Conservation (phyloP, 2,888 invertebrate genomes). For the Pasiphila rectangulata region DNA sequence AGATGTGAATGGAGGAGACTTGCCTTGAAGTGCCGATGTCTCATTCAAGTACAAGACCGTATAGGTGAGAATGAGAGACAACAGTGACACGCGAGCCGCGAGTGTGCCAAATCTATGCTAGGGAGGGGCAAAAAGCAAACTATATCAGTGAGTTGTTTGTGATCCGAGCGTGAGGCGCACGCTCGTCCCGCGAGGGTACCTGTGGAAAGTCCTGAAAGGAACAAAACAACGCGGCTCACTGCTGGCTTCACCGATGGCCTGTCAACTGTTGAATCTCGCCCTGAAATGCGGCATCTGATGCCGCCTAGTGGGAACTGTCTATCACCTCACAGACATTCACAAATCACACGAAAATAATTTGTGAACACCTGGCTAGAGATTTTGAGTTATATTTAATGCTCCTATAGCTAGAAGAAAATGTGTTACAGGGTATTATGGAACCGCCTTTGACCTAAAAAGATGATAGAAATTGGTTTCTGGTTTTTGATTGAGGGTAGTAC, state of each 20-base stretch:
- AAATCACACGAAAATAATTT: conserved; percentile 14
- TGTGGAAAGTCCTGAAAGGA: conserved; percentile 78
- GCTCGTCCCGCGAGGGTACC: conserved; percentile 73
- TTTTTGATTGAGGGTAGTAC: conserved; percentile 20
- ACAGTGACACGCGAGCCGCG: conserved; percentile 82
- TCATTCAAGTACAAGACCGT: conserved; percentile 81
- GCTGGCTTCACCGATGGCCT: conserved; percentile 72
- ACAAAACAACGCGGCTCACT: conserved; percentile 74
- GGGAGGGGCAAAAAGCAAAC: conserved; percentile 82
- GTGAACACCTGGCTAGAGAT: conserved; percentile 16
- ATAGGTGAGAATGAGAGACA: conserved; percentile 81
- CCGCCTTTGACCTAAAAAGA: conserved; percentile 35
- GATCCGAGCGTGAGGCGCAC: conserved; percentile 67
- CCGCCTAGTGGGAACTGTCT: conserved; percentile 58
- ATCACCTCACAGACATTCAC: conserved; percentile 33
- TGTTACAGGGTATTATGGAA: conserved; percentile 24
- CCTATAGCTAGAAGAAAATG: conserved; percentile 29
- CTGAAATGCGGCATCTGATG: conserved; percentile 69
- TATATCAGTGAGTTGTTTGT: conserved; percentile 77
- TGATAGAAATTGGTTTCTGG: too few species aligned
- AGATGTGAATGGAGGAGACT: conserved; percentile 77
- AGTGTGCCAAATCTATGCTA: conserved; percentile 82
- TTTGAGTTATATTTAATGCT: conserved; percentile 35
- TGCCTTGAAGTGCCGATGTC: conserved; percentile 80
- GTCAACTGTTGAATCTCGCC: conserved; percentile 81